phyloP scores from a whole-genome alignment of 2,797 vertebrate species.

The Lutjanus campechanus region DNA sequence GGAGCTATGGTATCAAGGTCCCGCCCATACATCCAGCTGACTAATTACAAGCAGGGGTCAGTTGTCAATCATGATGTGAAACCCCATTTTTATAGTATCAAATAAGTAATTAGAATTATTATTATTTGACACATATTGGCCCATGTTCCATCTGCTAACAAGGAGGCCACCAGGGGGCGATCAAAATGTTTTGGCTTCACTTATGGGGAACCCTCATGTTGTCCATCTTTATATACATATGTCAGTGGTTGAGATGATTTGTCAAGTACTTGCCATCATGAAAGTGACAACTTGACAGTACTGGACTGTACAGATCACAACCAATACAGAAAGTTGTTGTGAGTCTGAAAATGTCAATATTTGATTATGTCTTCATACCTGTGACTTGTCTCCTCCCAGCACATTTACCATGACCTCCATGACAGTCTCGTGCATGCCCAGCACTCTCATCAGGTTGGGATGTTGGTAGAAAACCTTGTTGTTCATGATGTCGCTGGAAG shows the following conservation, averaged over 20 bases:
- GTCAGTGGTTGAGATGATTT: not conserved
- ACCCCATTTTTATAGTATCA: too few species aligned
- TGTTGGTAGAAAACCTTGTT: conserved; percentile 99
- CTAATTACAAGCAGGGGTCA: too few species aligned
- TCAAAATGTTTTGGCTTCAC: too few species aligned
- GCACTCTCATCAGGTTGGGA: conserved; percentile 97
- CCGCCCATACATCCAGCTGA: too few species aligned
- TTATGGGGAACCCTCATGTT: too few species aligned
- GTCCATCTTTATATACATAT: too few species aligned
- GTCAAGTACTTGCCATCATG: not conserved
- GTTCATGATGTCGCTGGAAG: conserved; percentile 97
- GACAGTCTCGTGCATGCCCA: conserved; percentile 99
- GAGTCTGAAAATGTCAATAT: not conserved
- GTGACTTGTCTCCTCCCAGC: conserved; percentile 94
- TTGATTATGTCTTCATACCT: conserved; percentile 83
- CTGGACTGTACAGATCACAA: not conserved
- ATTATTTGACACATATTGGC: too few species aligned
- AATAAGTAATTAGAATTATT: not conserved
- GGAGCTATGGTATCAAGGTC: too few species aligned
- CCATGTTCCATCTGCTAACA: too few species aligned
- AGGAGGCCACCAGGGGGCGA: too few species aligned
- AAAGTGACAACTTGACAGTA: not conserved
- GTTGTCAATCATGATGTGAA: too few species aligned
- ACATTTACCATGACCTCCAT: conserved; percentile 99
- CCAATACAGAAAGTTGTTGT: not conserved